Evolutionary conservation across 2,888 invertebrate species (phyloP), one percentile per base, ranked within the genome.

Genomic region (Epicampocera succincta): DNA sequence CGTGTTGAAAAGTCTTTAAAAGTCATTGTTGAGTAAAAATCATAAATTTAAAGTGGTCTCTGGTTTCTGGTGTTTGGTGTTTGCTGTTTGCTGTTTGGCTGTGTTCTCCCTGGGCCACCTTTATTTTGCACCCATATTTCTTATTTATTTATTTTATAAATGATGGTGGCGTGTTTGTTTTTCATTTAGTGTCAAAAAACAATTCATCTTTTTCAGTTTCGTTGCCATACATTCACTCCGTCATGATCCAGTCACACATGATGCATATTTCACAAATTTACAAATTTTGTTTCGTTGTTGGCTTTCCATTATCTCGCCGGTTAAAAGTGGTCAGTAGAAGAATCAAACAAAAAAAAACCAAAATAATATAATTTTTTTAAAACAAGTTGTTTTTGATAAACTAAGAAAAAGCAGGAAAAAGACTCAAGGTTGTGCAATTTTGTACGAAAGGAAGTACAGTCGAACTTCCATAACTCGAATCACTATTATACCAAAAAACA

Each of bases 101-200:
- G 3, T 25, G 12, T 54, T 54, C 19, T 56, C 13, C 15, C 71
- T 42, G 33, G 50, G 63, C 54, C 71, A 54, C 71, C 65, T 65
- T 60, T 50, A 66, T 60, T 60, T 78, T 58, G 58, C 58, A 72
- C 50, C 71, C 77, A 71, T 69, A 65, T 77, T 71, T 61, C n/a
- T 33, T 50, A 33, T 33, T n/a, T 58, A 11, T 44, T 33, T 48
- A 38, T 76, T 69, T 54, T 17, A 29, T 9, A 21, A 48, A 50
- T 56, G n/a, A 33, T 58, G 33, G 48, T 88, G 85, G 88, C 88
- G 88, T 88, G 88, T 87, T 86, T 86, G 85, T 88, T 86, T 86
- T 86, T 85, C 85, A 86, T 88, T 88, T 87, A 86, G 86, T 87
- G 88, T 86, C 88, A 87, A 87, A 85, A 86, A 86, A 87, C 86